phyloP scores from a whole-genome alignment of 1,140 invertebrate species.

The Hypothenemus hampei region DNA sequence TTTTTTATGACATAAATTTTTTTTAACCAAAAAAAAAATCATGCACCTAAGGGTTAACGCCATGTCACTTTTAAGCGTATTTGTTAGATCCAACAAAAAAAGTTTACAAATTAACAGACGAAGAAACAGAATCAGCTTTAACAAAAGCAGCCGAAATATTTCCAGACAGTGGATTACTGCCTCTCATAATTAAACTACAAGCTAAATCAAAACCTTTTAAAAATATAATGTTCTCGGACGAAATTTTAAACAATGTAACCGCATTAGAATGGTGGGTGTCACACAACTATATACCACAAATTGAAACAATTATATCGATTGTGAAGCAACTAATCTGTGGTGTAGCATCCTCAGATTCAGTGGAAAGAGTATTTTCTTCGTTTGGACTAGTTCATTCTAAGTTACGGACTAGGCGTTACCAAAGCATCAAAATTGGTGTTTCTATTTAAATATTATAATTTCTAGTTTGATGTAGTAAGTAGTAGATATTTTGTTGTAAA shows the following conservation, averaged over 20 bases:
- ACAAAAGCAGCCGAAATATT: neutral
- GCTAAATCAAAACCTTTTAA: neutral
- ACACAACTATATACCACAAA: neutral
- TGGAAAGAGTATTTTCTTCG: neutral
- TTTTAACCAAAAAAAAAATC: no score
- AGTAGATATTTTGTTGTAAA: no score
- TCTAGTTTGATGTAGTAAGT: no score
- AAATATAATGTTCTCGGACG: conserved; percentile 10
- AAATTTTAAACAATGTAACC: conserved; percentile 5
- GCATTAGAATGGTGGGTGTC: conserved; percentile 7
- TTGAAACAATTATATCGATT: neutral
- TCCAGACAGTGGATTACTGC: neutral
- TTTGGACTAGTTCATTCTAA: neutral
- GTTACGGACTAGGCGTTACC: no score
- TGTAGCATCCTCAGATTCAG: neutral
- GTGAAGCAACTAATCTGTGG: neutral
- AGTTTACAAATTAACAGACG: neutral
- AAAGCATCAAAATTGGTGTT: no score
- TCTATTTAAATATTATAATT: no score
- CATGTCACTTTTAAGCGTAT: neutral
- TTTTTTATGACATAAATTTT: no score
- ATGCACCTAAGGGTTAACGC: no score
- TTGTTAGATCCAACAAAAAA: neutral
- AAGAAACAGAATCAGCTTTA: neutral
- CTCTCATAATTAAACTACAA: conserved; percentile 1